Conservation (phyloP, 2,113 vertebrate species). For the Mugil cephalus region DNA sequence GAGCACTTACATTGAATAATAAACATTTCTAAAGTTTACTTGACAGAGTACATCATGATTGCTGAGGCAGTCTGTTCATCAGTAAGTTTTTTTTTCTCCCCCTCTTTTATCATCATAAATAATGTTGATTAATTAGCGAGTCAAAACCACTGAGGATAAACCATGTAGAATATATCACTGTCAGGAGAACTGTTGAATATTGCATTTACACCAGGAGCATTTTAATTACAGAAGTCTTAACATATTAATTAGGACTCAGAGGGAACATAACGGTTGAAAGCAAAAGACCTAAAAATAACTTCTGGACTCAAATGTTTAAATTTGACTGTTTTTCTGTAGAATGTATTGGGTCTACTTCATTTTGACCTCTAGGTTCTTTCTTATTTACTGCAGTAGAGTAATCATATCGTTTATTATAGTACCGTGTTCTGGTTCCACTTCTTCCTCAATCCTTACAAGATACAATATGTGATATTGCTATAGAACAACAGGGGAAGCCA, state of each 20-base stretch:
- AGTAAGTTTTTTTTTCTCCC: constrained; percentile 48
- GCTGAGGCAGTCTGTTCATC: constrained; percentile 81
- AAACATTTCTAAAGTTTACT: constrained; percentile 69
- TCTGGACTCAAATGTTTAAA: constrained; percentile 14
- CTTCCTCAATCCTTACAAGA: too few relatives aligned
- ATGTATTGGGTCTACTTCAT: neutral
- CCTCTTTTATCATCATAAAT: constrained; percentile 84
- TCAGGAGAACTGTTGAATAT: constrained; percentile 84
- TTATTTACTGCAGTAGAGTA: neutral
- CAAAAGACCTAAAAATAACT: constrained; percentile 45
- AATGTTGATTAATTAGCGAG: constrained; percentile 89
- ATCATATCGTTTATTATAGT: neutral
- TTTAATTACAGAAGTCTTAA: constrained; percentile 82
- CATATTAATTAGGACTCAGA: constrained; percentile 68
- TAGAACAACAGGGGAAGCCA: neutral
- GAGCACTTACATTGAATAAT: constrained; percentile 38
- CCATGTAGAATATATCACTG: constrained; percentile 88
- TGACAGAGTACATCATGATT: constrained; percentile 74
- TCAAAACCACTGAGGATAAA: constrained; percentile 87
- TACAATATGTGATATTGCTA: too few relatives aligned
- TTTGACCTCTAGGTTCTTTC: neutral
- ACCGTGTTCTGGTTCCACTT: neutral
- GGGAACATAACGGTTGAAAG: constrained; percentile 23
- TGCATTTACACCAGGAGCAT: constrained; percentile 84
- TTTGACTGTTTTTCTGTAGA: neutral